phyloP scores from a whole-genome alignment of 2,797 vertebrate species.

The Pangasius djambal region DNA sequence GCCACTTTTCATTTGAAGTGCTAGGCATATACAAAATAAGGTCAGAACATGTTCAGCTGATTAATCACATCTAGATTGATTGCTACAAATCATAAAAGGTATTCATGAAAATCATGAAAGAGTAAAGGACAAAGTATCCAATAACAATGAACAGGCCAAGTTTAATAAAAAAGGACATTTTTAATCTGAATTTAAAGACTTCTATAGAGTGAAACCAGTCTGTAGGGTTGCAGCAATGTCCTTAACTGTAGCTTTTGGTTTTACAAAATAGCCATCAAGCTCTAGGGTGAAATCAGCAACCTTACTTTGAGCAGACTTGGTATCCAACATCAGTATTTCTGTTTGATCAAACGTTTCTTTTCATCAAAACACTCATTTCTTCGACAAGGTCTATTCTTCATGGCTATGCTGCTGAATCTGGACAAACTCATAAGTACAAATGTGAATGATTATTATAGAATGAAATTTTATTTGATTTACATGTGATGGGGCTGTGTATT shows the following conservation, averaged over 20 bases:
- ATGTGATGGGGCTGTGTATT: background rate
- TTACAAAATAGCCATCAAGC: background rate
- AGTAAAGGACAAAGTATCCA: background rate
- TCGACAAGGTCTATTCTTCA: background rate
- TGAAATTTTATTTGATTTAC: background rate
- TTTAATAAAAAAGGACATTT: background rate
- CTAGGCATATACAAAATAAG: background rate
- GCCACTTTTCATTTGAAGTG: background rate
- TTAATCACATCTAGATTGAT: background rate
- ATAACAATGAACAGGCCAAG: background rate
- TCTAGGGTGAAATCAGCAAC: background rate
- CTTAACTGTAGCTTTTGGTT: background rate
- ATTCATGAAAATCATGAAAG: no score
- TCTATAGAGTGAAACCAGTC: background rate
- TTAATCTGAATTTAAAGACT: background rate
- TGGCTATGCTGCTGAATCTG: background rate
- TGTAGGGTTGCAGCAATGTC: background rate
- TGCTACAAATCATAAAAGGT: background rate
- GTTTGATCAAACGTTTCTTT: background rate
- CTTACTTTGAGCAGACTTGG: background rate
- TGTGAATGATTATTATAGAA: background rate
- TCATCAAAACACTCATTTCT: background rate
- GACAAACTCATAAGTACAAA: background rate
- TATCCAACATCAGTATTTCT: background rate
- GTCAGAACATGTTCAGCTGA: background rate